phyloP scores from a whole-genome alignment of 2,888 invertebrate genomes.

The Tenthredo notha region DNA sequence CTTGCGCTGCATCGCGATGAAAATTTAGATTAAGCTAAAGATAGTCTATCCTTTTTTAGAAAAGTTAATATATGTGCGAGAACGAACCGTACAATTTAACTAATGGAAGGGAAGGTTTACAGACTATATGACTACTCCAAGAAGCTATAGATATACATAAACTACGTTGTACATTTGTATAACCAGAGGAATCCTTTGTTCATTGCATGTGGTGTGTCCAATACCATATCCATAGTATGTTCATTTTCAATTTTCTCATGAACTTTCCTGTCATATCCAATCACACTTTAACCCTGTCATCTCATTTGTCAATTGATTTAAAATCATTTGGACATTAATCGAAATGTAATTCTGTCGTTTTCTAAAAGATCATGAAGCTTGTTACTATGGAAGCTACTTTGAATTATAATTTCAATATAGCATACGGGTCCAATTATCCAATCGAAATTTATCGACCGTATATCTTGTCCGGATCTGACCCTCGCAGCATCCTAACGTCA shows the following conservation, averaged over 20 bases:
- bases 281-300: background rate
- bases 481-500: background rate
- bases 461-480: background rate
- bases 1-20: background rate
- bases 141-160: slow-evolving; percentile 24
- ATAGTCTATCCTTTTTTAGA: slow-evolving; percentile 27
- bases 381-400: background rate
- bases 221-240: background rate
- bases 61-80: background rate
- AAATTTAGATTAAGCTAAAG: background rate
- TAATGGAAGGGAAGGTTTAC: slow-evolving; percentile 72
- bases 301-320: background rate
- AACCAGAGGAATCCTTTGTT: slow-evolving; percentile 34
- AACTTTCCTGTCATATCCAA: background rate
- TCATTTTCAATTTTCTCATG: slow-evolving; percentile 19
- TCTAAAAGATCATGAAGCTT: background rate
- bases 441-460: background rate
- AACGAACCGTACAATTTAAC: slow-evolving; percentile 71
- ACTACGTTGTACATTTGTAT: slow-evolving; percentile 27
- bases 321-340: background rate
- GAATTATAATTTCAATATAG: background rate
- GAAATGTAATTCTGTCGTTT: background rate
- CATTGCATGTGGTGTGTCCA: background rate
- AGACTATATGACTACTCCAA: background rate
- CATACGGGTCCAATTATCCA: background rate